Evolutionary conservation across 2,888 invertebrate species (phyloP), one percentile per base, ranked within the genome.

Genomic region (Leptopilina syphax): DNA sequence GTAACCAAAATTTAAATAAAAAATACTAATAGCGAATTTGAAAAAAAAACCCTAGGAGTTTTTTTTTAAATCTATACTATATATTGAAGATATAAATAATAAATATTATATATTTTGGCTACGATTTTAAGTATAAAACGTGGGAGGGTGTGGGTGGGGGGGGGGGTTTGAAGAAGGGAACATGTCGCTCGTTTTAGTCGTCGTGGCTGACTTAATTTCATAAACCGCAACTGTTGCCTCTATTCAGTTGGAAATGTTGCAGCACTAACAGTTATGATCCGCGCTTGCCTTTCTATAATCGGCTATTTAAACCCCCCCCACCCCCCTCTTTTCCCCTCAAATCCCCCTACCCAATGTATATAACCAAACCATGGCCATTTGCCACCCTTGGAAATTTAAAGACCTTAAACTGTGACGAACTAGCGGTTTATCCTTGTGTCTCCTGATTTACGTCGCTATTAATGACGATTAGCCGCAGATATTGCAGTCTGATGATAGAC

Each of bases 191-290:
- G 86, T 87, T 87, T 84, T 85, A 86, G 80, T 87, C 86, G 84
- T 84, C 85, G 86, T 85, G 89, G 86, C 86, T 88, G 88, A 91
- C 90, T 91, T 91, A 90, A 91, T 91, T 91, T 91, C 91, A 91
- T 91, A 92, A 91, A 92, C 91, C 91, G 89, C 91, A 91, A 91
- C 91, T 91, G 91, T 91, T 91, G 88, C 91, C 90, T 87, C 90
- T 87, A 89, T 90, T 90, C 88, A 86, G 86, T 87, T 86, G 84
- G 85, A 89, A 90, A 90, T 87, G 88, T 88, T 86, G 84, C 87
- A 84, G 86, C 85, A 87, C 88, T 89, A 89, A 90, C 87, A 86
- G 88, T 90, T 91, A 90, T 88, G 87, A 89, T 89, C 86, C 87
- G 86, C 84, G 85, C 84, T 50, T 82, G 81, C 82, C 81, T 82